Conservation (phyloP, 2,888 invertebrate species). For the Sinodicranocentrus sp. region DNA sequence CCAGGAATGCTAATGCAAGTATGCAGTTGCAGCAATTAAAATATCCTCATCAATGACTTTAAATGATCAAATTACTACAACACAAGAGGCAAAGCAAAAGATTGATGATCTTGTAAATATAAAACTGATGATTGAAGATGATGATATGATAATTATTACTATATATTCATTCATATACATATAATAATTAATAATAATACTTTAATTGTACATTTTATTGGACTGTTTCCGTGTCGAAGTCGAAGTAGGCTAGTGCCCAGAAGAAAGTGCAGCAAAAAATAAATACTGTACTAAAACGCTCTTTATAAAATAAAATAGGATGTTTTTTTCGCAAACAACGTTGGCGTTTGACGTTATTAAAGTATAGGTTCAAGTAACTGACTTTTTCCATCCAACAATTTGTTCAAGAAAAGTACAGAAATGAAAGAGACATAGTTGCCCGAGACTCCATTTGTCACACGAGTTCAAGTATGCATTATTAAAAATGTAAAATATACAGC, state of each 20-base stretch:
- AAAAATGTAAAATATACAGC: no score
- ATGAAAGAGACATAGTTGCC: no score
- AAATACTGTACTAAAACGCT: slow-evolving; percentile 36
- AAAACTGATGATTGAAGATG: slow-evolving; percentile 47
- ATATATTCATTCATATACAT: slow-evolving; percentile 63
- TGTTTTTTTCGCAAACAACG: slow-evolving; percentile 35
- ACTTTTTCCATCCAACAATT: no score
- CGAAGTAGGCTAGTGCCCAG: slow-evolving; percentile 58
- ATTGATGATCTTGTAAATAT: slow-evolving; percentile 54
- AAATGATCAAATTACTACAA: slow-evolving; percentile 24
- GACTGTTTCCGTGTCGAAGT: slow-evolving; percentile 57
- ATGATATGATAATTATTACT: slow-evolving; percentile 62
- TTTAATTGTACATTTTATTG: slow-evolving; percentile 57
- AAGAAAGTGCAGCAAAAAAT: slow-evolving; percentile 30
- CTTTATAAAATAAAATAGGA: slow-evolving; percentile 47
- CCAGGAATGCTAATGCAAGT: slow-evolving; percentile 4
- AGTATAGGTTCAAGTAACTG: no score
- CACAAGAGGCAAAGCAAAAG: slow-evolving; percentile 28
- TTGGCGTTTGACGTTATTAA: no score
- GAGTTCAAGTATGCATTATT: no score
- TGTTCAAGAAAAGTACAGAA: no score
- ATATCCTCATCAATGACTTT: no score
- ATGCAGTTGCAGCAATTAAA: neutral
- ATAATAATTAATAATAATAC: slow-evolving; percentile 43
- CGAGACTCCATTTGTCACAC: no score